Evolutionary conservation across 2,888 invertebrate species (phyloP), one percentile per base, ranked within the genome.

Genomic region (Gnatocerus cornutus): DNA sequence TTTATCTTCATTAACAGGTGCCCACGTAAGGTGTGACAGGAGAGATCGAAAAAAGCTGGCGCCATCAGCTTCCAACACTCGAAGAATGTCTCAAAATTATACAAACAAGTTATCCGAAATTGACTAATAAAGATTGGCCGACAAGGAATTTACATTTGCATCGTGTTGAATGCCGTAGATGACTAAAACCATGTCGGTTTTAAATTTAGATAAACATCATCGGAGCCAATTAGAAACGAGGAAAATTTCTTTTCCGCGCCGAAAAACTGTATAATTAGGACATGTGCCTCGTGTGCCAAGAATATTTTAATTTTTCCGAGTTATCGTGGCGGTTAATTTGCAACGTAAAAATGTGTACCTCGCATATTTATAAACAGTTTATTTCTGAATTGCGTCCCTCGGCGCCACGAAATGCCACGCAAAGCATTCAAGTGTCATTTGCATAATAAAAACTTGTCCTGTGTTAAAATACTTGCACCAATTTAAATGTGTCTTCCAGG

Each of bases 111-210:
- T 65, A 53, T 65, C 56, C 55, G 46, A 65, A 65, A 56, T 65
- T 45, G 52, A 52, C 63, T 63, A 63, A 63, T 63, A 63, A 63
- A 43, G 63, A 53, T 53, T 56, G 65, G 48, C 45, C 55, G 55
- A 56, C 65, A 55, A 48, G 52, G 56, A 65, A 65, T 65, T 65
- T 46, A 63, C 65, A 65, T 65, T 65, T 55, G 48, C 65, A 65
- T 62, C 62, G 48, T 62, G 30, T 62, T 53, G 50, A 30, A 52
- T 41, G 39, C 53, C 53, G 52, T 63, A 63, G 52, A 63, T 61
- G 61, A 61, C 48, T 61, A 48, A 63, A 63, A 63, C 41, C 63
- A 45, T 53, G 63, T 63, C 53, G 41, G 16, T 41, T 52, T 53
- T 53, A 43, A 53, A 53, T 63, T 63, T 63, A 53, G 61, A 61